Base-by-base conservation (phyloP, 2,797 vertebrate species). In the Acropternis orthonyx region DNA sequence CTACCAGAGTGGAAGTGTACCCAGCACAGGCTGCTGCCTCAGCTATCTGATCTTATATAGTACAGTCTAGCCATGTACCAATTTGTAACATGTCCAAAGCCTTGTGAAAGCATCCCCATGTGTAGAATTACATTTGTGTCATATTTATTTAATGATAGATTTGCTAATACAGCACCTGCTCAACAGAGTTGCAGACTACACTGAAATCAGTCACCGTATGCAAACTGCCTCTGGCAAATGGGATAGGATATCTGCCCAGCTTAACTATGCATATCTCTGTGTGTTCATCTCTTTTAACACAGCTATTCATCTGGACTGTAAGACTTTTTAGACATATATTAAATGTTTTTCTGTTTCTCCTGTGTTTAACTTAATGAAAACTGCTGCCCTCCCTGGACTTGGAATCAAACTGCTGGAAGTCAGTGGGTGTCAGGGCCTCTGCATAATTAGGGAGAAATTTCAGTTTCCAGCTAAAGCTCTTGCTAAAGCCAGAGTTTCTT, bases 81-180 rank as follows among this genome's bases (percentile, higher is more conserved):
- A 88, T 91, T 96, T 97, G 95, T 94, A 91, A 91, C 65, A 13
- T 2, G 7, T 80, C 92, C 93, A 78, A 74, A 92, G 54, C 48
- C 75, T 85, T 78, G 87, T 87, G 89, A 87, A 61, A 88, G 58
- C 76, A 89, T 43, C 85, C 39, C 41, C 62, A 59, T 0, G 62
- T 83, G 76, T 84, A 94, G 82, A 84, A 85, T 96, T 96, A 95
- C 95, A 34, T 71, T 63, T 59, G 72, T 88, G 82, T 91, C 89
- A 91, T 95, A 91, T 94, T 95, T 96, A 93, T 97, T 97, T 97
- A 96, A 97, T 93, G 95, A 84, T 32, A 69, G 75, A 75, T 91
- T 79, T 91, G 72, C 93, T 91, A 93, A 80, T 93, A 80, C 78
- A 94, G 86, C 75, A 77, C 43, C 46, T 66, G 39, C 78, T 80